Evolutionary conservation across 2,888 invertebrate genomes (phyloP).

Genomic region (Branchipolynoe longqiensis): DNA sequence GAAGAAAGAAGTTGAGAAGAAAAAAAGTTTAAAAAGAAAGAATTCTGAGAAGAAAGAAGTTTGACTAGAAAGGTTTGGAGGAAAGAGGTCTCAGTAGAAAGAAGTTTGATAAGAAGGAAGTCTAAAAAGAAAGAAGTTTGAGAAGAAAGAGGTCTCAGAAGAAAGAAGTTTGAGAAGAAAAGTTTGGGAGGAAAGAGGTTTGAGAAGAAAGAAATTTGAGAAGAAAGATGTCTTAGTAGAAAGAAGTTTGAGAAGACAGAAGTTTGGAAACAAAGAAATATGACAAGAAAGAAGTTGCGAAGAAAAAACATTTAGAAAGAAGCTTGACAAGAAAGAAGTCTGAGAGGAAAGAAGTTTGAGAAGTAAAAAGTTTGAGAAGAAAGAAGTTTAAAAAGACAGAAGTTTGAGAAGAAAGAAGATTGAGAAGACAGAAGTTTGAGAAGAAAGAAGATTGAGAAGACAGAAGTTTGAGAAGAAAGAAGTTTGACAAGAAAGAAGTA

Average conservation of each 20-base stretch:
- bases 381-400: neutral
- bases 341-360: neutral
- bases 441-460: constrained; percentile 19
- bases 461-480: constrained; percentile 33
- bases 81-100: neutral
- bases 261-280: constrained; percentile 8
- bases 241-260: constrained; percentile 9
- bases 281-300: neutral
- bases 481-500: constrained; percentile 24
- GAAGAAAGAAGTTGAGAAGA: constrained; percentile 24
- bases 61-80: neutral
- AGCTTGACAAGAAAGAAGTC: constrained; percentile 7
- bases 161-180: constrained; percentile 10
- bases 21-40: neutral
- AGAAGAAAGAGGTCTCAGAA: constrained; percentile 14
- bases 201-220: neutral
- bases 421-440: neutral
- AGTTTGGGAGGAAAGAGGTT: neutral
- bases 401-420: constrained; percentile 15
- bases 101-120: constrained; percentile 15
- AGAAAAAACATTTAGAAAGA: constrained; percentile 14
- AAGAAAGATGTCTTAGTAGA: neutral
- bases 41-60: constrained; percentile 3
- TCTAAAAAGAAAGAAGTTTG: too few species aligned
- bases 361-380: neutral